phyloP scores from a whole-genome alignment of 2,797 vertebrate genomes.

The Acestrorhynchus altus region DNA sequence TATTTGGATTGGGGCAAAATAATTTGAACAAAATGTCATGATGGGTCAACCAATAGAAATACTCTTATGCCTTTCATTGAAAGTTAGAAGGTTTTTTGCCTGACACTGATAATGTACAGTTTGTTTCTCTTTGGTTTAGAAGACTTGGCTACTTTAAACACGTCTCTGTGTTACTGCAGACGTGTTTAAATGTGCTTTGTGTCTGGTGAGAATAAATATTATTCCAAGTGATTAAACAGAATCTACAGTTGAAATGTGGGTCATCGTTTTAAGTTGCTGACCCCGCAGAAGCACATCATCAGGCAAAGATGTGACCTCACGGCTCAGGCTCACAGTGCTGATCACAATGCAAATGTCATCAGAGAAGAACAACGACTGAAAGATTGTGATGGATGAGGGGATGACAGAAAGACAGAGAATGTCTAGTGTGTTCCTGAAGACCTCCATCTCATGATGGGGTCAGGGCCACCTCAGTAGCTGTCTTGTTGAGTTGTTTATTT shows the following conservation, averaged over 20 bases:
- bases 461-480: not conserved
- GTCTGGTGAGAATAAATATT: constrained; percentile 55
- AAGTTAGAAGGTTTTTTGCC: too few relatives aligned
- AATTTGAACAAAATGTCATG: too few relatives aligned
- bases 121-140: too few relatives aligned
- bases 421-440: constrained; percentile 35
- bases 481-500: constrained; percentile 39
- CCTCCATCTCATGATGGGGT: not conserved
- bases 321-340: not conserved
- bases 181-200: constrained; percentile 48
- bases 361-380: constrained; percentile 45
- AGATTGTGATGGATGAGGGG: constrained; percentile 14
- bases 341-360: constrained; percentile 10
- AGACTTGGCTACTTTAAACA: constrained; percentile 22
- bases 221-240: constrained; percentile 64
- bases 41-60: too few relatives aligned
- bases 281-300: constrained; percentile 29
- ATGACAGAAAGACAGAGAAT: constrained; percentile 52
- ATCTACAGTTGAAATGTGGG: constrained; percentile 48
- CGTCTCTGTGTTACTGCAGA: constrained; percentile 39
- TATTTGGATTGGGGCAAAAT: too few relatives aligned
- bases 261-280: not conserved
- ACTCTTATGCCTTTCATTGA: too few relatives aligned
- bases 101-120: too few relatives aligned
- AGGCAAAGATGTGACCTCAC: constrained; percentile 19